These are phyloP conservation scores for Atrichornis clamosus DNA, from an alignment of 2,113 vertebrate genomes.

Conservation along the genomic window DNA sequence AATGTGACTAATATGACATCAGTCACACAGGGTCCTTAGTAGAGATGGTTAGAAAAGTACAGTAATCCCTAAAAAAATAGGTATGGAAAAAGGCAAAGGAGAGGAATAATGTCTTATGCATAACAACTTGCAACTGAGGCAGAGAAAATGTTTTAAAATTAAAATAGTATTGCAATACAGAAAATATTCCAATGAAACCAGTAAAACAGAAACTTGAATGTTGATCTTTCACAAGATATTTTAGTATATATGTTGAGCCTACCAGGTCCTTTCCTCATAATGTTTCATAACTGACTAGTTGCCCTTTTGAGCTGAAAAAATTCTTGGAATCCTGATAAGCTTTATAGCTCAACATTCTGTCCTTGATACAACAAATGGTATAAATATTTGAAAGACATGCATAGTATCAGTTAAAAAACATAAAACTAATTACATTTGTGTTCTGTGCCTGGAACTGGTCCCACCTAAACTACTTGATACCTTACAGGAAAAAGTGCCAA, in stretches of 20 bases:
- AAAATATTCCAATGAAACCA: neutral
- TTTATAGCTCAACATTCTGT: neutral
- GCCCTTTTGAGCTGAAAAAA: neutral
- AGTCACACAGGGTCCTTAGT: neutral
- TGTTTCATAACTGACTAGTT: neutral
- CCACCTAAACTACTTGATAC: neutral
- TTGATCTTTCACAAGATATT: neutral
- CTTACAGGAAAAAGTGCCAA: neutral
- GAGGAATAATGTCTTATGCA: neutral
- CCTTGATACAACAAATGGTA: neutral
- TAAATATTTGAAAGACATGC: neutral
- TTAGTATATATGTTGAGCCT: neutral
- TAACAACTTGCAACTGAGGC: neutral
- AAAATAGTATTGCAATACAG: neutral
- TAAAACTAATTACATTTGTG: neutral
- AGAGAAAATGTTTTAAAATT: neutral
- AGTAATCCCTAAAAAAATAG: neutral
- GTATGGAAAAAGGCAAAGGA: neutral
- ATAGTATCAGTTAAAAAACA: neutral
- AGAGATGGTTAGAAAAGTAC: neutral
- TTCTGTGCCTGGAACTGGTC: neutral
- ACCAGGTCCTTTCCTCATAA: neutral
- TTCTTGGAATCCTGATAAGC: neutral
- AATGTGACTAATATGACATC: neutral
- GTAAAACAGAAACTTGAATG: neutral